Evolutionary conservation across 2,113 vertebrate species (phyloP).

Genomic region (Labeo catla): DNA sequence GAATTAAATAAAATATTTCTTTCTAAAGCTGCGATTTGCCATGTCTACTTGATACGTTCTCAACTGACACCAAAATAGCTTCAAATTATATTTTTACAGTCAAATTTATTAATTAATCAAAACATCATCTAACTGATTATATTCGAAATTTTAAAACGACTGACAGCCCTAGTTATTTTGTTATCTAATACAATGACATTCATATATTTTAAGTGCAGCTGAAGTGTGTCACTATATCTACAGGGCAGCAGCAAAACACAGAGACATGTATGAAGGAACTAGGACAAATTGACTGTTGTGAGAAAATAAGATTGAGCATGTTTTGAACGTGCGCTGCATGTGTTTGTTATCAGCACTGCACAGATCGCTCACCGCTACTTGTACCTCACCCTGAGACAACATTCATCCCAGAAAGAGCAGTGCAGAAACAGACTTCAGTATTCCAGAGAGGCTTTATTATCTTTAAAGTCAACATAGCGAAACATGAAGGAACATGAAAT

Average conservation of each 20-base stretch:
- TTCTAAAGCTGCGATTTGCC: no score
- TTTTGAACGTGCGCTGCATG: constrained; percentile 69
- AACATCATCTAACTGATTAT: no score
- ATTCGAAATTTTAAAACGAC: no score
- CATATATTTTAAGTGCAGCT: not conserved
- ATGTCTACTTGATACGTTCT: no score
- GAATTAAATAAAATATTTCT: no score
- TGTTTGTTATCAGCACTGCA: constrained; percentile 78
- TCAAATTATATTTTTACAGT: no score
- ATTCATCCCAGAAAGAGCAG: constrained; percentile 18
- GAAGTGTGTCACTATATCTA: not conserved
- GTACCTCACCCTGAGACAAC: constrained; percentile 26
- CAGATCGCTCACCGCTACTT: constrained; percentile 54
- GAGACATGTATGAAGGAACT: not conserved
- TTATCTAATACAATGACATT: not conserved
- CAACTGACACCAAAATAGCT: no score
- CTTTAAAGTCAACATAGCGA: constrained; percentile 11
- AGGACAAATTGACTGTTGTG: constrained; percentile 12
- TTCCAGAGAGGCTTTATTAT: constrained; percentile 3
- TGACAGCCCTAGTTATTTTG: not conserved
- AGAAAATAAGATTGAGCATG: constrained; percentile 53
- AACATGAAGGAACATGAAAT: constrained; percentile 20
- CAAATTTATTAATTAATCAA: no score
- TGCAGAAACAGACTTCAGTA: constrained; percentile 9
- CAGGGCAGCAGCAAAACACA: not conserved